Conservation (phyloP, 2,888 invertebrate genomes). For the Xestia c-nigrum region DNA sequence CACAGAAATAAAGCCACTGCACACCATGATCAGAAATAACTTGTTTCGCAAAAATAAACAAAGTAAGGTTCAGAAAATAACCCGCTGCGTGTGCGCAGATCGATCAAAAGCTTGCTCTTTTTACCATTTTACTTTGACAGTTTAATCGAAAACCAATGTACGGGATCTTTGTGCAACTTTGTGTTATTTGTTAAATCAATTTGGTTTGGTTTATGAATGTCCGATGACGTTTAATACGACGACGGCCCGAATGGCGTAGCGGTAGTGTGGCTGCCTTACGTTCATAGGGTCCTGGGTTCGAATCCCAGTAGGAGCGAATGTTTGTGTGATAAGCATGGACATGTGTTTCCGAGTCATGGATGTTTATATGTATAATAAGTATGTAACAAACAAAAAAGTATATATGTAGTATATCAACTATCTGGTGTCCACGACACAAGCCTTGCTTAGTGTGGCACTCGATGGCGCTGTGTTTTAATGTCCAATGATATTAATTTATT, state of each 20-base stretch:
- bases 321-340: too few species aligned
- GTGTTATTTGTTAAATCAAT: not conserved
- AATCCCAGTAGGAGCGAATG: too few species aligned
- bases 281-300: too few species aligned
- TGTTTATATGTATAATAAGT: too few species aligned
- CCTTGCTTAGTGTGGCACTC: too few species aligned
- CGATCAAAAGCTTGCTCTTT: constrained; percentile 47
- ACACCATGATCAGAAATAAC: constrained; percentile 41
- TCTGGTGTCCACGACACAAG: too few species aligned
- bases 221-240: not conserved
- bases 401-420: too few species aligned
- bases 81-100: constrained; percentile 33
- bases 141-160: constrained; percentile 37
- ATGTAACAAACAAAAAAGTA: too few species aligned
- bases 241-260: too few species aligned
- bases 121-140: constrained; percentile 36
- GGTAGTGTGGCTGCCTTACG: too few species aligned
- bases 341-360: too few species aligned
- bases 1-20: constrained; percentile 7
- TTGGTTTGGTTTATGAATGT: not conserved
- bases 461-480: too few species aligned
- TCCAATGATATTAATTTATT: not conserved
- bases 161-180: not conserved
- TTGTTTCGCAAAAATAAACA: constrained; percentile 51
- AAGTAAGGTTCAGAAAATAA: constrained; percentile 30